These are phyloP conservation scores for Eidolon dupreanum DNA, from an alignment of 2,797 vertebrate genomes.

Conservation along the genomic window DNA sequence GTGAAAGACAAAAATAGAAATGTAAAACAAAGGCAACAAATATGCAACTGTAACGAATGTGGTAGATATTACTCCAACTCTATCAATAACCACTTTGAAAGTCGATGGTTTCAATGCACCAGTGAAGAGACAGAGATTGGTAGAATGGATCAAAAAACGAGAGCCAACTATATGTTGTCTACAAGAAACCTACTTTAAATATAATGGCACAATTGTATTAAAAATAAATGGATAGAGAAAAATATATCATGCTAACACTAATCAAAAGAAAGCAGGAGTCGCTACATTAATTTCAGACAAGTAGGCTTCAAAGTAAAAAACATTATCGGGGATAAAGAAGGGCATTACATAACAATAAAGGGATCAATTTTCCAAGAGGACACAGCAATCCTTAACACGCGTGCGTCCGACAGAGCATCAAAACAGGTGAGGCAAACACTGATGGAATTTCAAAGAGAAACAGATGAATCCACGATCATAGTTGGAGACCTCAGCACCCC, in stretches of 20 bases:
- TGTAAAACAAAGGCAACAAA: not conserved
- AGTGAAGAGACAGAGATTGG: not conserved
- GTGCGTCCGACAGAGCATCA: not conserved
- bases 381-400: not conserved
- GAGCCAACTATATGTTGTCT: not conserved
- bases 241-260: not conserved
- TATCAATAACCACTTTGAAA: not conserved
- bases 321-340: not conserved
- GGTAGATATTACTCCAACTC: not conserved
- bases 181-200: not conserved
- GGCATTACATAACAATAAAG: not conserved
- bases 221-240: not conserved
- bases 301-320: not conserved
- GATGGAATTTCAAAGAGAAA: not conserved
- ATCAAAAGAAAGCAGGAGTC: not conserved
- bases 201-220: not conserved
- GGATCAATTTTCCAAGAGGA: not conserved
- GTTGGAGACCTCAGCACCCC: not conserved
- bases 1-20: not conserved
- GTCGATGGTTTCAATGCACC: not conserved
- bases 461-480: not conserved
- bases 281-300: not conserved
- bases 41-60: not conserved
- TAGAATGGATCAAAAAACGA: not conserved
- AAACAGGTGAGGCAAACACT: not conserved